phyloP scores from a whole-genome alignment of 2,888 invertebrate species.

The Drosophila meridiana region DNA sequence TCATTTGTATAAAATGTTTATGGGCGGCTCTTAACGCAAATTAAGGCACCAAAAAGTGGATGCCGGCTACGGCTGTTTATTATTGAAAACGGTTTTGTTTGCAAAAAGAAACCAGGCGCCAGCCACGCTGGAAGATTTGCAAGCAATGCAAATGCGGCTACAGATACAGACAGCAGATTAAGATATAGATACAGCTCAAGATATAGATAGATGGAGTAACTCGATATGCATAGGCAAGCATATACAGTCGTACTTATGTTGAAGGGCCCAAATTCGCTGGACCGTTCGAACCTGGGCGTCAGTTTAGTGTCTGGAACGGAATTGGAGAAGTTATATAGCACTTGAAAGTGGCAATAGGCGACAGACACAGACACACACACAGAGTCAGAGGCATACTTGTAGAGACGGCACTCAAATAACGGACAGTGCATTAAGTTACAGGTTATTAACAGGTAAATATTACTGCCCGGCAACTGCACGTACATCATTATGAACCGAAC shows the following conservation, averaged over 20 bases:
- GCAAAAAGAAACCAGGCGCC: conserved; percentile 66
- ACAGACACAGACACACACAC: conserved; percentile 17
- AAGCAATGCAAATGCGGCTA: conserved; percentile 38
- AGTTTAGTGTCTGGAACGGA: conserved; percentile 70
- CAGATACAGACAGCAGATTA: conserved; percentile 27
- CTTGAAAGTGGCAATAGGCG: conserved; percentile 49
- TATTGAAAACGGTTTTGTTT: conserved; percentile 61
- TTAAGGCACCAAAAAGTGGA: conserved; percentile 70
- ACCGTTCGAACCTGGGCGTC: conserved; percentile 58
- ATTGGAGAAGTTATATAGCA: conserved; percentile 16
- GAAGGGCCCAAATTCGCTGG: conserved; percentile 58
- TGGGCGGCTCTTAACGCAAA: conserved; percentile 57
- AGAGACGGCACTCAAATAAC: conserved; percentile 18
- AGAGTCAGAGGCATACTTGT: not conserved
- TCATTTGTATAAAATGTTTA: conserved; percentile 56
- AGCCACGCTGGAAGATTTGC: conserved; percentile 57
- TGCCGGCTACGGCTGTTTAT: conserved; percentile 62
- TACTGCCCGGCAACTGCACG: conserved; percentile 31
- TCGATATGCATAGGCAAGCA: conserved; percentile 39
- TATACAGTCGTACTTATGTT: conserved; percentile 9
- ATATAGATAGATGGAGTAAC: conserved; percentile 34
- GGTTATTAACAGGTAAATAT: conserved; percentile 75
- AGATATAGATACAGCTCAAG: conserved; percentile 27
- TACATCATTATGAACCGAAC: conserved; percentile 45
- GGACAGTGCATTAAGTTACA: conserved; percentile 71